Conservation (phyloP, 2,113 vertebrate genomes). For the Gymnogyps californianus region DNA sequence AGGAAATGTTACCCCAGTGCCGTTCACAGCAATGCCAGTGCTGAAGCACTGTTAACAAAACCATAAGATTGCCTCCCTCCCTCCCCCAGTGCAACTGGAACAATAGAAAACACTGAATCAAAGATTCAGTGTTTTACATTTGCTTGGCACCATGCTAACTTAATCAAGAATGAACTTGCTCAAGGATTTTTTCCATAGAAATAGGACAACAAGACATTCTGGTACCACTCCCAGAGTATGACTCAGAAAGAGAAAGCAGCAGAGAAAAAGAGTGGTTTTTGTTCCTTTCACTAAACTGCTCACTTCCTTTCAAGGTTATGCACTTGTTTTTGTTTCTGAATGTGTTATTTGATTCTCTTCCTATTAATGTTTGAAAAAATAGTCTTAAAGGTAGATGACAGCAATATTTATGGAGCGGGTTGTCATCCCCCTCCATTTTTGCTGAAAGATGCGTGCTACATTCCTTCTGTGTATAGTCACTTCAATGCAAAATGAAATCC, state of each 20-base stretch:
- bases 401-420: background rate
- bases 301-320: background rate
- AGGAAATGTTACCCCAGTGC: background rate
- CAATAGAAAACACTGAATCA: constrained; percentile 16
- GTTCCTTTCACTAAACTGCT: background rate
- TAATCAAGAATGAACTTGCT: constrained; percentile 42
- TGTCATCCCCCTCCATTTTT: background rate
- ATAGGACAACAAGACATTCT: constrained; percentile 10
- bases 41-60: background rate
- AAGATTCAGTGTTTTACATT: background rate
- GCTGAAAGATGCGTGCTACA: background rate
- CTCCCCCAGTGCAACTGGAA: background rate
- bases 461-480: background rate
- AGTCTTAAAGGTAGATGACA: background rate
- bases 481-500: background rate
- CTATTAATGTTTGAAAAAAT: background rate
- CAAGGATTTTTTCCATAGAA: constrained; percentile 52
- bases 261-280: background rate
- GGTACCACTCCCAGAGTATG: constrained; percentile 44
- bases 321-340: background rate
- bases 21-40: background rate
- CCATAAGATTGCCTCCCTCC: background rate
- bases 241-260: constrained; percentile 40
- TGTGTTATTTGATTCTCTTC: background rate
- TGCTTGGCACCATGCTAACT: constrained; percentile 33